Percentiles rank a stretch among this genome's conserved stretches.
These are phyloP conservation scores for Protosalanx chinensis DNA, from an alignment of 2,797 vertebrate species.

Conservation along the genomic window DNA sequence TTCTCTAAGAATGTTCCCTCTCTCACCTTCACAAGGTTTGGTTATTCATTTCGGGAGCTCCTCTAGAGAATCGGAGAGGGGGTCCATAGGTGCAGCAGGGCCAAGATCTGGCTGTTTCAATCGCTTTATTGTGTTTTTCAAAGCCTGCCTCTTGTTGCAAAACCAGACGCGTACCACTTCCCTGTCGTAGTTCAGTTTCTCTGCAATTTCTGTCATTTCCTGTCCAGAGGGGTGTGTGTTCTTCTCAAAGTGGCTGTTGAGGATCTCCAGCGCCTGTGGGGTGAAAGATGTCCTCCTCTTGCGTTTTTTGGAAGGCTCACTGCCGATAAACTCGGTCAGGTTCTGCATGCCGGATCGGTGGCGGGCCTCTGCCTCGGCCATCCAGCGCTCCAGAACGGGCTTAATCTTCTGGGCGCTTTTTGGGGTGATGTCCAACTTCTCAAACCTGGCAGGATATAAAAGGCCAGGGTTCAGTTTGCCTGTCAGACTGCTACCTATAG, in stretches of 20 bases:
- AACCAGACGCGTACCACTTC: slow-evolving; percentile 99
- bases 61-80: slow-evolving; percentile 90
- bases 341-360: slow-evolving; percentile 99
- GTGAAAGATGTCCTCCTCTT: slow-evolving; percentile 99
- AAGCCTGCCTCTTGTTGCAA: slow-evolving; percentile 99
- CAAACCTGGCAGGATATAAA: slow-evolving; percentile 99
- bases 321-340: slow-evolving; percentile 99
- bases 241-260: slow-evolving; percentile 99
- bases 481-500: slow-evolving; percentile 99
- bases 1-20: slow-evolving; percentile 43
- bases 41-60: slow-evolving; percentile 83
- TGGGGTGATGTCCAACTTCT: slow-evolving; percentile 99
- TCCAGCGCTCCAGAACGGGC: slow-evolving; percentile 99
- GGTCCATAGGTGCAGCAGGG: slow-evolving; percentile 82
- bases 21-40: slow-evolving; percentile 25
- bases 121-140: slow-evolving; percentile 99
- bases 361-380: slow-evolving; percentile 99
- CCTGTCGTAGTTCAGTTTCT: slow-evolving; percentile 99
- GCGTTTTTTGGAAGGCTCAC: slow-evolving; percentile 99
- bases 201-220: slow-evolving; percentile 99
- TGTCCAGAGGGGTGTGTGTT: slow-evolving; percentile 99
- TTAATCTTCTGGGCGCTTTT: slow-evolving; percentile 99
- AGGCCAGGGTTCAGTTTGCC: slow-evolving; percentile 99
- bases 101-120: slow-evolving; percentile 93
- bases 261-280: slow-evolving; percentile 98